Percentiles rank a stretch among this genome's conserved stretches.
Conservation (phyloP, 2,113 vertebrate species). For the Pelvicachromis taeniatus region DNA sequence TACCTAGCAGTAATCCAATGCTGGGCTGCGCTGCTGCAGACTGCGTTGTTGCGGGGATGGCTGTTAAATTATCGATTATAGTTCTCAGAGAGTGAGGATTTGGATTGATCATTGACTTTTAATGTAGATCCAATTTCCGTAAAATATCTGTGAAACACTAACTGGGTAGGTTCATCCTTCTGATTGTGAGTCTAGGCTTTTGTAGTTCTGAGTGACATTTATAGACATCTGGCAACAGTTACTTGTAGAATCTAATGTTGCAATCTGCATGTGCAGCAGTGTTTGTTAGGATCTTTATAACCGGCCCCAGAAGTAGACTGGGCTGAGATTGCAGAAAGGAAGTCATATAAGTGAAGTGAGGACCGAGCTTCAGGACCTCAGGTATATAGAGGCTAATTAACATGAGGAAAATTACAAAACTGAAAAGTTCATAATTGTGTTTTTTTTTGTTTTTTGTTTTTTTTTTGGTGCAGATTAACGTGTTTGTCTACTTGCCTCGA, state of each 20-base stretch:
- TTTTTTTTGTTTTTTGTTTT: neutral
- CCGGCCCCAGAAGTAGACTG: neutral
- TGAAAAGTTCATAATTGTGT: neutral
- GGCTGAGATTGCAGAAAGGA: neutral
- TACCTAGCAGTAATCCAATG: too few species aligned
- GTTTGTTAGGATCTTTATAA: neutral
- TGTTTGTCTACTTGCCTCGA: constrained; percentile 81
- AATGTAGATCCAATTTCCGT: neutral
- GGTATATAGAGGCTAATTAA: neutral
- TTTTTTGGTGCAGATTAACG: constrained; percentile 81
- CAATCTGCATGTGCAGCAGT: neutral
- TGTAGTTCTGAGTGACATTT: neutral
- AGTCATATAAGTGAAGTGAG: neutral
- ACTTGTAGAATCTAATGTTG: neutral
- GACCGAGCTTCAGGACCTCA: neutral
- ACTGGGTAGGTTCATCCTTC: neutral
- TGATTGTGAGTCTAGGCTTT: neutral
- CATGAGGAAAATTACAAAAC: neutral
- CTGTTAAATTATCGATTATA: neutral
- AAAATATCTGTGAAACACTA: neutral
- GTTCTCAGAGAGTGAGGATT: neutral
- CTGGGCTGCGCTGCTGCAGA: accelerated
- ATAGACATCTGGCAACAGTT: neutral
- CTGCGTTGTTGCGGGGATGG: too few species aligned
- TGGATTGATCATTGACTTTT: neutral